Conservation (phyloP, 2,113 vertebrate species). For the Copsychus sechellarum region DNA sequence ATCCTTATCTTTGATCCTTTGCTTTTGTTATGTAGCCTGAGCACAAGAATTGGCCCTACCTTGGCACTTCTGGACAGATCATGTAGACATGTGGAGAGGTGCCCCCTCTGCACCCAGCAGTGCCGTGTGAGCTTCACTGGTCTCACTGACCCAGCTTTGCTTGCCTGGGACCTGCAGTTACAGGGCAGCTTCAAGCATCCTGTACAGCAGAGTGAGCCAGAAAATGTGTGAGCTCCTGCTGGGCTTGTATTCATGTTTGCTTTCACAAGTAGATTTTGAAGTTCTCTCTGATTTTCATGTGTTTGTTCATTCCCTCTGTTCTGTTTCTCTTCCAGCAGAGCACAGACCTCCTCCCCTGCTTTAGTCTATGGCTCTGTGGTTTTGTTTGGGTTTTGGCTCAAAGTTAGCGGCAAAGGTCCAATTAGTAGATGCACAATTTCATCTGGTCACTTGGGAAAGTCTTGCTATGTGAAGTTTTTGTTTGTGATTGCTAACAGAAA, state of each 20-base stretch:
- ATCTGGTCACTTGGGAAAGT: neutral
- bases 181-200: neutral
- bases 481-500: neutral
- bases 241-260: neutral
- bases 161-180: neutral
- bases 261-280: neutral
- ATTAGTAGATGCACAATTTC: neutral
- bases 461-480: neutral
- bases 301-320: neutral
- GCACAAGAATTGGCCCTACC: neutral
- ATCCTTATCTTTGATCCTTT: neutral
- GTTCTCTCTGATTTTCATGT: neutral
- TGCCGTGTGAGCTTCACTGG: fast-evolving
- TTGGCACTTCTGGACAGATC: neutral
- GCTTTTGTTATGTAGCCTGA: neutral
- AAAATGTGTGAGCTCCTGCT: neutral
- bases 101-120: neutral
- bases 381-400: neutral
- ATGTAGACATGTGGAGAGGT: neutral
- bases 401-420: neutral
- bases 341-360: neutral
- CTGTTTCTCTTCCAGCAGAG: neutral
- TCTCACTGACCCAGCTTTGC: neutral
- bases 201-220: neutral
- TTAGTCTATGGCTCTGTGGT: neutral